Conservation (phyloP, 1,140 invertebrate species). For the Zaprionus taronus region DNA sequence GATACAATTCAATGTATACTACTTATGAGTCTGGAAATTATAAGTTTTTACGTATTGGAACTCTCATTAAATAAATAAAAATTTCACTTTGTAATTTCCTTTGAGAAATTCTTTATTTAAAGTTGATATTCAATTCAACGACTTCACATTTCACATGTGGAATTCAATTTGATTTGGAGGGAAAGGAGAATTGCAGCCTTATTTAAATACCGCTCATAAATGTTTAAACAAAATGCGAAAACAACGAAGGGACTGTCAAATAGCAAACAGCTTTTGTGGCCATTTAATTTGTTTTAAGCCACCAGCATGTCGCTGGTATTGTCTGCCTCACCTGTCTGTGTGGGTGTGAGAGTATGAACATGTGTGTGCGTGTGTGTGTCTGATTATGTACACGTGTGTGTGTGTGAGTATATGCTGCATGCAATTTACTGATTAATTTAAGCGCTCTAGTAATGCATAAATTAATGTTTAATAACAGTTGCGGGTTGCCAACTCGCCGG, state of each 20-base stretch:
- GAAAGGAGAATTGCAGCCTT: not conserved
- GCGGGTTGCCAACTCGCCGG: slow-evolving; percentile 35
- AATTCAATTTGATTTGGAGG: not conserved
- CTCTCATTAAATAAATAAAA: too few species aligned
- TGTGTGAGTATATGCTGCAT: slow-evolving; percentile 26
- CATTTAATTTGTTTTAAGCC: slow-evolving; percentile 53
- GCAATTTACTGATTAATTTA: slow-evolving; percentile 77
- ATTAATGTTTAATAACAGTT: slow-evolving; percentile 75
- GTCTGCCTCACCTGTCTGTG: slow-evolving; percentile 14
- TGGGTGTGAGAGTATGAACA: slow-evolving; percentile 17
- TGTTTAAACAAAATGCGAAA: slow-evolving; percentile 35
- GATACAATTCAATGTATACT: too few species aligned
- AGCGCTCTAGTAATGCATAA: slow-evolving; percentile 74
- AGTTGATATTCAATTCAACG: not conserved
- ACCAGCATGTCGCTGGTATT: slow-evolving; percentile 23
- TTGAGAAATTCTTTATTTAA: too few species aligned
- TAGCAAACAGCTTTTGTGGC: slow-evolving; percentile 49
- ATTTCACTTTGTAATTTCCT: too few species aligned
- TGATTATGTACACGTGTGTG: slow-evolving; percentile 9
- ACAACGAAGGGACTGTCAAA: slow-evolving; percentile 44
- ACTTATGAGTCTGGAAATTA: too few species aligned
- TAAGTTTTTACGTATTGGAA: too few species aligned
- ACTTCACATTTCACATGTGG: not conserved
- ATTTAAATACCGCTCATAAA: slow-evolving; percentile 28
- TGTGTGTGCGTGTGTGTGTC: slow-evolving; percentile 11